Conservation (phyloP, 2,113 vertebrate genomes). For the Notothenia rossii region DNA sequence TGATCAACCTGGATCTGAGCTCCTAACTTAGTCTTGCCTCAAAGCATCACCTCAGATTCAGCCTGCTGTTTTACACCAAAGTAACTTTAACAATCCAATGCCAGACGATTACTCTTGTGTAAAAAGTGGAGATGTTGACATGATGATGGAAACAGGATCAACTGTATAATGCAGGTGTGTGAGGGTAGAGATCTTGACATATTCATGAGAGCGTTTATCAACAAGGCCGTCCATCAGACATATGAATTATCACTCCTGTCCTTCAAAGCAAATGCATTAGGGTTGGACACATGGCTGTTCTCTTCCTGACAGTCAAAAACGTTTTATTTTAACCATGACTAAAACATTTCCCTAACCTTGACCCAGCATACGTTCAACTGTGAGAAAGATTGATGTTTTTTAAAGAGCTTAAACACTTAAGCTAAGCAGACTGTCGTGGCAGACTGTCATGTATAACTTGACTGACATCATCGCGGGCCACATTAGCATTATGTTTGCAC, state of each 20-base stretch:
- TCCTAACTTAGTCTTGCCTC: conserved; percentile 26
- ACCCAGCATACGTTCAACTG: background rate
- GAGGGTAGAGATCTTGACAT: background rate
- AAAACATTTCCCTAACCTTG: background rate
- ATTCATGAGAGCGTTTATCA: background rate
- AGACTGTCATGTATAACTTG: too few species aligned
- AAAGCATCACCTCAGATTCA: conserved; percentile 12
- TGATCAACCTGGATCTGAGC: conserved; percentile 7
- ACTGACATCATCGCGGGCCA: too few species aligned
- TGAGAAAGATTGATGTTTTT: background rate
- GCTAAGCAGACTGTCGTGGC: too few species aligned
- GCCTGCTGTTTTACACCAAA: background rate
- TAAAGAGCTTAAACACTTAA: too few species aligned
- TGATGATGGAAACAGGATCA: too few species aligned
- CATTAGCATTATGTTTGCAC: too few species aligned
- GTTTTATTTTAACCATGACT: background rate
- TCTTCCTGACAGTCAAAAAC: background rate
- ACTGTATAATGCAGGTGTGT: too few species aligned
- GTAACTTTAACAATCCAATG: background rate
- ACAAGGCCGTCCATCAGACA: background rate
- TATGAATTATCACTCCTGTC: background rate
- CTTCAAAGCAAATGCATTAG: background rate
- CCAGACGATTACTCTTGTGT: too few species aligned
- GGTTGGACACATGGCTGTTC: background rate
- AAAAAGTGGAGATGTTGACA: too few species aligned